Evolutionary conservation across 2,113 vertebrate species (phyloP).

Genomic region (Euleptes europaea): DNA sequence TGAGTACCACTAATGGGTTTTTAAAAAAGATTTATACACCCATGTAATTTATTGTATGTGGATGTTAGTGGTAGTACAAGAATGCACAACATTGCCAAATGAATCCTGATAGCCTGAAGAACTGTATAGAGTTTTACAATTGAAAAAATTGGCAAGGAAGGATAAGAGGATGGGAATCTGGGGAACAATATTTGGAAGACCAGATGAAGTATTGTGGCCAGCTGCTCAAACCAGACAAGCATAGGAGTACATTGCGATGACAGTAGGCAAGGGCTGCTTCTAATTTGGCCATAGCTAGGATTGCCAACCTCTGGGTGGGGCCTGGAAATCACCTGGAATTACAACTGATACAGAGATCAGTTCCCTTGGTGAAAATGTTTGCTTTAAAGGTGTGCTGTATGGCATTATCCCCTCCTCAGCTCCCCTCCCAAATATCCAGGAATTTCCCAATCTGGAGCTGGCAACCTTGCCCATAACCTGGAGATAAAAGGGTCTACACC

Average conservation of each 20-base stretch:
- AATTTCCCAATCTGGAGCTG: no score
- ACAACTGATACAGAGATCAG: no score
- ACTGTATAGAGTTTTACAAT: background rate
- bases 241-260: background rate
- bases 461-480: background rate
- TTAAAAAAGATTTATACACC: constrained; percentile 49
- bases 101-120: constrained; percentile 29
- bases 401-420: no score
- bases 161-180: background rate
- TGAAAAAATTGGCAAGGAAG: background rate
- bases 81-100: background rate
- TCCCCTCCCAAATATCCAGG: no score
- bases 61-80: constrained; percentile 23
- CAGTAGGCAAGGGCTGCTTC: background rate
- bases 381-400: no score
- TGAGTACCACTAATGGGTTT: constrained; percentile 53
- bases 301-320: no score
- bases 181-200: background rate
- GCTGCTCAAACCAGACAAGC: background rate
- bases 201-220: fast-evolving
- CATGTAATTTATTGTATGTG: constrained; percentile 41
- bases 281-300: background rate
- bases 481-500: background rate
- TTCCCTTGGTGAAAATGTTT: no score
- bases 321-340: no score